These are phyloP conservation scores for Periophthalmodon schlosseri DNA, from an alignment of 2,113 vertebrate species.

Conservation along the genomic window DNA sequence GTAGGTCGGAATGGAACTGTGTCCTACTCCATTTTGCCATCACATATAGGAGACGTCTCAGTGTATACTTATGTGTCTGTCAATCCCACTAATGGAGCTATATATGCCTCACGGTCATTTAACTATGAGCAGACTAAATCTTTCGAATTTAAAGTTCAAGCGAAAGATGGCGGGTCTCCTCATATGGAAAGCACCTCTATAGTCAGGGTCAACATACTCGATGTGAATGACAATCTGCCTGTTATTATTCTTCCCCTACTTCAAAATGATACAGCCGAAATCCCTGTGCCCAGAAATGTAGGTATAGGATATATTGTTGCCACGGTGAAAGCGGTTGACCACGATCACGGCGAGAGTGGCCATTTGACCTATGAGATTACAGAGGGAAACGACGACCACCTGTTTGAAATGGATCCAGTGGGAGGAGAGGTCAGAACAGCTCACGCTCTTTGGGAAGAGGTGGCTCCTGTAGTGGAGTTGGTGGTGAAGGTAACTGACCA, in stretches of 20 bases:
- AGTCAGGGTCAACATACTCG: slow-evolving; percentile 88
- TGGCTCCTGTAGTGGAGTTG: slow-evolving; percentile 91
- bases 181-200: slow-evolving; percentile 95
- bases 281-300: slow-evolving; percentile 93
- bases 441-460: slow-evolving; percentile 94
- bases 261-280: slow-evolving; percentile 95
- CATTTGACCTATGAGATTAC: slow-evolving; percentile 96
- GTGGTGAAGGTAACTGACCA: slow-evolving; percentile 97
- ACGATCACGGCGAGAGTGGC: slow-evolving; percentile 96
- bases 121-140: slow-evolving; percentile 98
- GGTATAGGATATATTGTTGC: slow-evolving; percentile 94
- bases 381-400: slow-evolving; percentile 94
- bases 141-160: slow-evolving; percentile 96
- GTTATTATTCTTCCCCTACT: slow-evolving; percentile 91
- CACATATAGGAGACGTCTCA: slow-evolving; percentile 92
- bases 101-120: slow-evolving; percentile 96
- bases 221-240: slow-evolving; percentile 96
- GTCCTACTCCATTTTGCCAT: slow-evolving; percentile 92
- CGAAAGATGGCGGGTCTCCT: slow-evolving; percentile 95
- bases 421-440: slow-evolving; percentile 94
- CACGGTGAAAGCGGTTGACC: slow-evolving; percentile 92
- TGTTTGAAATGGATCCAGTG: slow-evolving; percentile 94
- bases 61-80: slow-evolving; percentile 93
- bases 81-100: slow-evolving; percentile 97
- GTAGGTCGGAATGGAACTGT: slow-evolving; percentile 95